Conservation (phyloP, 2,113 vertebrate species). For the Prionailurus viverrinus region DNA sequence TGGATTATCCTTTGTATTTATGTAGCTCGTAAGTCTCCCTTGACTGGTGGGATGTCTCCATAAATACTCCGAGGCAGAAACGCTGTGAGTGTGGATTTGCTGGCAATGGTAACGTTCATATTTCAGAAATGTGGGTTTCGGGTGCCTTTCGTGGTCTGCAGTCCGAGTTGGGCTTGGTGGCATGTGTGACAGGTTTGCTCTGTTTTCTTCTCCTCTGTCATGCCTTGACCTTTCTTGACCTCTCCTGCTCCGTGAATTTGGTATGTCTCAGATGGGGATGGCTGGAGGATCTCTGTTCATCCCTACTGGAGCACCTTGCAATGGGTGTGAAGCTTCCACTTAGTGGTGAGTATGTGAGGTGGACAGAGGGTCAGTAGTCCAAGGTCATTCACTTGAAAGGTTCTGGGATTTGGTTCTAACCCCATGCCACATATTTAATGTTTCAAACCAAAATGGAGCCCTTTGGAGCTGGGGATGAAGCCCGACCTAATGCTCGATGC, state of each 20-base stretch:
- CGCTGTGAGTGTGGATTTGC: not conserved
- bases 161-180: fast-evolving
- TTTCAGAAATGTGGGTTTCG: not conserved
- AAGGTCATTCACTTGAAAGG: not conserved
- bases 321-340: fast-evolving
- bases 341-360: not conserved
- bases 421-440: not conserved
- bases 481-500: fast-evolving
- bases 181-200: fast-evolving
- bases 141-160: fast-evolving
- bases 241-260: fast-evolving
- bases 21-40: conserved; percentile 54
- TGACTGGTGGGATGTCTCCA: conserved; percentile 38
- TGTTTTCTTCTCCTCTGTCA: not conserved
- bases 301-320: fast-evolving
- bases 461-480: not conserved
- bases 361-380: not conserved
- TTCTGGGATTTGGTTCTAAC: not conserved
- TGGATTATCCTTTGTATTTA: conserved; percentile 58
- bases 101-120: not conserved
- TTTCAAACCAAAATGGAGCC: not conserved
- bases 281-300: fast-evolving
- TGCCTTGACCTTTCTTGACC: not conserved
- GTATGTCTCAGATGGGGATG: fast-evolving
- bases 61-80: conserved; percentile 26